Base-by-base conservation (phyloP, 2,797 vertebrate genomes). In the Melanotaenia maccullochi region DNA sequence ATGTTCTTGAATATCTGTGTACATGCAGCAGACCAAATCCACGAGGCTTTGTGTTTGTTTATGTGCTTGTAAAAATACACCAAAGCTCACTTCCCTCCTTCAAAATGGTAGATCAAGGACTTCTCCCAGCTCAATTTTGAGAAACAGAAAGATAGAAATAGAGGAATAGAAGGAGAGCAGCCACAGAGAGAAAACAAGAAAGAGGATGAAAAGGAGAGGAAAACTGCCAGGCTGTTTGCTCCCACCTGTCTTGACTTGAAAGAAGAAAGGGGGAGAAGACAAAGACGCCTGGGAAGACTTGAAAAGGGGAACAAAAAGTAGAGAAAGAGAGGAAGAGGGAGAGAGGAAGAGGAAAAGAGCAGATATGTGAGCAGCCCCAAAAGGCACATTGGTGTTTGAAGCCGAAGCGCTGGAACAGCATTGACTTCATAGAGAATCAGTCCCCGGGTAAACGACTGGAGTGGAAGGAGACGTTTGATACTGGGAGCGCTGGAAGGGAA, bases 171-270 rank as follows among this genome's bases (percentile, higher is more conserved):
- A 72, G 68, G 76, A 58, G 68, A 83, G 59, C 70, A 80, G 74
- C 69, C 62, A 65, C 59, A 71, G 81, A 80, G 71, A 85, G 78
- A 84, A 82, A 81, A 89, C 73, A 87, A 87, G 73, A 88, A 87
- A 89, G 71, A 54, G 70, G 81, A 89, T 85, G 54, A 84, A 83
- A 88, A 83, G 59, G 68, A 84, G 59, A 85, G 80, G 80, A 76
- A 89, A 87, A 90, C 74, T 90, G 89, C 87, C 90, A 89, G 86
- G 82, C 85, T 91, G 89, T 92, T 92, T 91, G 87, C 83, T 92
- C 90, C 89, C 91, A 92, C 91, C 92, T 90, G 90, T 84, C 88
- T 90, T 63, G 75, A 90, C 86, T 89, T 91, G 91, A 91, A 92
- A 91, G 87, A 69, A 75, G 67, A 88, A 79, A 84, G 68, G 71